Conservation (phyloP, 2,797 vertebrate genomes). For the Ficedula albicollis region DNA sequence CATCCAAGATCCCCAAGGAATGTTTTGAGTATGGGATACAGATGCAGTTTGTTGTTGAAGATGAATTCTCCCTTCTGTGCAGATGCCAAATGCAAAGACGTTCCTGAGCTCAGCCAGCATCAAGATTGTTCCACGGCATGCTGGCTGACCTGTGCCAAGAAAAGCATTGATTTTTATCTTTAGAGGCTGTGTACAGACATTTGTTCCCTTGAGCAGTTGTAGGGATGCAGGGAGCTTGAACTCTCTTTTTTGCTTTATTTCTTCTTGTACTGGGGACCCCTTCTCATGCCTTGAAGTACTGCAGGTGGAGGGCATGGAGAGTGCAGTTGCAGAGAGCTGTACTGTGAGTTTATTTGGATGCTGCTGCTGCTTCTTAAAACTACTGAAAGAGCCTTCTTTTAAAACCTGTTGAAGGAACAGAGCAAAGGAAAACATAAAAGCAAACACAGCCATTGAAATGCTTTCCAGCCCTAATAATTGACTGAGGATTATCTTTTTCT, state of each 20-base stretch:
- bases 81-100: not conserved
- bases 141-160: not conserved
- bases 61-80: not conserved
- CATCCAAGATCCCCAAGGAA: not conserved
- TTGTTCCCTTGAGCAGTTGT: not conserved
- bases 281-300: not conserved
- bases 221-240: not conserved
- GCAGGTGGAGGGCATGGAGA: not conserved
- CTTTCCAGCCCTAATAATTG: constrained; percentile 38
- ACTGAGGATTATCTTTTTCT: not conserved
- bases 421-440: not conserved
- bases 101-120: not conserved
- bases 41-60: not conserved
- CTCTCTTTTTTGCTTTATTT: not conserved
- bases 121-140: rapidly evolving
- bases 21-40: not conserved
- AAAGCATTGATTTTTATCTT: not conserved
- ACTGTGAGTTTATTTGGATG: not conserved
- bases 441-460: constrained; percentile 1
- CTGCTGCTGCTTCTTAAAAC: not conserved
- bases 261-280: not conserved
- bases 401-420: constrained; percentile 1
- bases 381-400: not conserved
- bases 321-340: not conserved
- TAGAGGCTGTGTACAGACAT: not conserved